Conservation (phyloP, 92 coral and sea anemone species). For the Phymanthus crucifer region DNA sequence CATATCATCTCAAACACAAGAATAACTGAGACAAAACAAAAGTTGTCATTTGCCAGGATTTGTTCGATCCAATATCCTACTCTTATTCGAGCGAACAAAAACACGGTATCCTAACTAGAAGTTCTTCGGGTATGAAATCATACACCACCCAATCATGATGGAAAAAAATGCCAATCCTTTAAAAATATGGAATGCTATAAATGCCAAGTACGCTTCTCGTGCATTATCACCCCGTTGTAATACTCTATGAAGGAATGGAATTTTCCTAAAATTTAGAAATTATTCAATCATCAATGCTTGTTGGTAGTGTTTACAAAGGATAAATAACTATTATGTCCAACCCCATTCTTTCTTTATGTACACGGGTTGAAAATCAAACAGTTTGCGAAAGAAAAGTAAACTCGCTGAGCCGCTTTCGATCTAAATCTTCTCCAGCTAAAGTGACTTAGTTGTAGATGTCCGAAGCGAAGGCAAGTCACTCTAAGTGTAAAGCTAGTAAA, state of each 20-base stretch:
- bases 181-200: slow-evolving; percentile 3
- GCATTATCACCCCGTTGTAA: not conserved
- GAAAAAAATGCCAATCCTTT: slow-evolving; percentile 7
- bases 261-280: slow-evolving; percentile 12
- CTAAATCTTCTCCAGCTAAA: slow-evolving; percentile 14
- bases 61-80: not conserved
- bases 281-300: slow-evolving; percentile 14
- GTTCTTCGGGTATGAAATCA: slow-evolving; percentile 13
- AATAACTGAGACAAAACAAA: slow-evolving; percentile 1
- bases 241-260: not conserved
- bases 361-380: slow-evolving; percentile 19
- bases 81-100: not conserved
- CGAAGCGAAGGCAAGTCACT: not conserved
- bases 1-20: not conserved
- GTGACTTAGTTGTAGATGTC: slow-evolving; percentile 14
- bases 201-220: slow-evolving; percentile 13
- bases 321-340: slow-evolving; percentile 27
- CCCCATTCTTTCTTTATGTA: slow-evolving; percentile 1
- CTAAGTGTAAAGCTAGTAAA: not conserved
- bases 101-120: slow-evolving; percentile 4
- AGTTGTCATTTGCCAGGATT: not conserved
- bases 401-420: slow-evolving; percentile 28
- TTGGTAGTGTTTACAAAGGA: slow-evolving; percentile 20
- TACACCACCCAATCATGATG: not conserved
- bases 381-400: slow-evolving; percentile 31